Conservation (phyloP, 2,113 vertebrate species). For the Parus major region DNA sequence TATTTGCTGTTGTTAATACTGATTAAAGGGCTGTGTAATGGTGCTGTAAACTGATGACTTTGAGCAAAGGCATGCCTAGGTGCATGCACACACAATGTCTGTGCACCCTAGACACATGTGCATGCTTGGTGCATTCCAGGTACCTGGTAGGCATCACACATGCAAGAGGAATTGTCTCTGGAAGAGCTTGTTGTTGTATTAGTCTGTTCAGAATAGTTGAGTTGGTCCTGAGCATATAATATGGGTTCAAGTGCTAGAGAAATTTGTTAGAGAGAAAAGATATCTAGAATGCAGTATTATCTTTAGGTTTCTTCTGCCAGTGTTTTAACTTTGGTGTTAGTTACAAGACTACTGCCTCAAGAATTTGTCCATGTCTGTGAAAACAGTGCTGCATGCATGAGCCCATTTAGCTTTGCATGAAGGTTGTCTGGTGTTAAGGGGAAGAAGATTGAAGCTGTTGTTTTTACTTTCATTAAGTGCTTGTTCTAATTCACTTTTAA, state of each 20-base stretch:
- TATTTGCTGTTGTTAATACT: not conserved
- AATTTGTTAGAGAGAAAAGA: not conserved
- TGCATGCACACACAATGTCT: not conserved
- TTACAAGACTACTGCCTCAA: not conserved
- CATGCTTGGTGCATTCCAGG: not conserved
- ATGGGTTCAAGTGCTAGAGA: not conserved
- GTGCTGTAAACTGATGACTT: not conserved
- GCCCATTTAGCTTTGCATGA: not conserved
- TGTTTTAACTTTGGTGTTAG: not conserved
- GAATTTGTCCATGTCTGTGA: not conserved
- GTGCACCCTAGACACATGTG: not conserved
- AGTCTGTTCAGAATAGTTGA: not conserved
- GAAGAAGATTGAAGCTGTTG: not conserved
- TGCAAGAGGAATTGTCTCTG: not conserved
- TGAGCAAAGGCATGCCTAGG: not conserved
- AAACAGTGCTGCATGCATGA: not conserved
- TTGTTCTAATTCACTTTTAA: not conserved
- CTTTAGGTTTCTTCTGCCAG: not conserved
- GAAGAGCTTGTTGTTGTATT: not conserved
- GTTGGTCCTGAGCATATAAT: not conserved
- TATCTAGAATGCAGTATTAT: not conserved
- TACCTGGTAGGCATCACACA: accelerated
- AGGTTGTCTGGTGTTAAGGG: not conserved
- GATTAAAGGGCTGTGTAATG: not conserved
- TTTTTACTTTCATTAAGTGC: not conserved